phyloP scores from a whole-genome alignment of 2,888 invertebrate species.

The Drosophila maculinotata region DNA sequence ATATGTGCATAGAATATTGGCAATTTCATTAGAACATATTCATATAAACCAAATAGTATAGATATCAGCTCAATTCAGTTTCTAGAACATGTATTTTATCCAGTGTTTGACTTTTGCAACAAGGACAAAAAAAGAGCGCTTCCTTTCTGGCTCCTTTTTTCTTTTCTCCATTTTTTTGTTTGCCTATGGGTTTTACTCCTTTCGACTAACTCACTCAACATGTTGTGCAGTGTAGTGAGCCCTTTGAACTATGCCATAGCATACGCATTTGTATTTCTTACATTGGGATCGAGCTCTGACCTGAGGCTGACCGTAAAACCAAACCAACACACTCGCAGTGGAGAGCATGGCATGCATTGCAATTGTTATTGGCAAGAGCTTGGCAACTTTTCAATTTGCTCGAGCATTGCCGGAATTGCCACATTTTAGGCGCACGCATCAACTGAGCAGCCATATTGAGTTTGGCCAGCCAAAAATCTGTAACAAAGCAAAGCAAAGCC shows the following conservation, averaged over 20 bases:
- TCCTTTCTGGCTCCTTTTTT: too few relatives aligned
- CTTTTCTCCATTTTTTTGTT: too few relatives aligned
- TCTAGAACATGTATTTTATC: too few relatives aligned
- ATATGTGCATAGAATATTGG: too few relatives aligned
- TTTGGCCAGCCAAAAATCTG: constrained; percentile 37
- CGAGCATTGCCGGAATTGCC: constrained; percentile 31
- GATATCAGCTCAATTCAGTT: too few relatives aligned
- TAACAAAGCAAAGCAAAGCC: constrained; percentile 4
- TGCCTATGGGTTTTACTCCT: too few relatives aligned
- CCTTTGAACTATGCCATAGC: background rate
- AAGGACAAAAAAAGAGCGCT: too few relatives aligned
- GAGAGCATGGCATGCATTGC: background rate
- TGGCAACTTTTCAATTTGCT: constrained; percentile 70
- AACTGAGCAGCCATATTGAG: constrained; percentile 50
- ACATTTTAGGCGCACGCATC: constrained; percentile 48
- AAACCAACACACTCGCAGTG: constrained; percentile 7
- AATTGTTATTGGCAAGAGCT: constrained; percentile 34
- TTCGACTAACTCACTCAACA: too few relatives aligned
- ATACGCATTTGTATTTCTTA: background rate
- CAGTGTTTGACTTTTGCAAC: too few relatives aligned
- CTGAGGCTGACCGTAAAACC: constrained; percentile 9
- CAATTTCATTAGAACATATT: too few relatives aligned
- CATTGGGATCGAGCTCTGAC: background rate
- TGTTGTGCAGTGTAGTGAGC: background rate
- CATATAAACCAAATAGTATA: too few relatives aligned